Conservation (phyloP, 2,113 vertebrate genomes). For the Isurus oxyrinchus region DNA sequence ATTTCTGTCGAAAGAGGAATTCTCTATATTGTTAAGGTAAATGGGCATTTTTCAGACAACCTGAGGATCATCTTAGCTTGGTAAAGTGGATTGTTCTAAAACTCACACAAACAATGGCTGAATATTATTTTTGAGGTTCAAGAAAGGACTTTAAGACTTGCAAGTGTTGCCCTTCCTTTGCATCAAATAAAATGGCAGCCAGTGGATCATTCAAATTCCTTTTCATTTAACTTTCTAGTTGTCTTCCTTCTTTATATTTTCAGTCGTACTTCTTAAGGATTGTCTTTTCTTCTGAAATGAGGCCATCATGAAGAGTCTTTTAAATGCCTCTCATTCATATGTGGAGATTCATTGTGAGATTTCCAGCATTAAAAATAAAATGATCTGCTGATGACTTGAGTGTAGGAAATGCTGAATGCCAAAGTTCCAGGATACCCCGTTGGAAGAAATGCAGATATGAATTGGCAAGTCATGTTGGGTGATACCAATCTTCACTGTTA, state of each 20-base stretch:
- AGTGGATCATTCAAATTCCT: background rate
- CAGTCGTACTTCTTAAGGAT: background rate
- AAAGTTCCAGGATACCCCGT: background rate
- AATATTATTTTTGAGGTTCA: background rate
- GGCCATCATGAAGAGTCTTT: background rate
- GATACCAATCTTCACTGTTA: background rate
- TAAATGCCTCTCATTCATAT: no score
- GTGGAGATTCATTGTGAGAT: background rate
- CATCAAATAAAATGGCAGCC: background rate
- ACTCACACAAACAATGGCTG: background rate
- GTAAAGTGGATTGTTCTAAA: background rate
- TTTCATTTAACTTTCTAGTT: background rate
- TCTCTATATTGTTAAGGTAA: conserved; percentile 85
- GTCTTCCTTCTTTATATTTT: background rate
- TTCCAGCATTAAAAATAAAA: background rate
- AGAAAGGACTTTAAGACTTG: background rate
- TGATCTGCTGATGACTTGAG: no score
- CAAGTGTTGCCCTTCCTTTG: background rate
- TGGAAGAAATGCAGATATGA: background rate
- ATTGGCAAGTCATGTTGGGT: background rate
- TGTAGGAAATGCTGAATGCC: background rate
- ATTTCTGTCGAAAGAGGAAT: conserved; percentile 80
- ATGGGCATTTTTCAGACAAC: background rate
- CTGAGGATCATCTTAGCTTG: background rate
- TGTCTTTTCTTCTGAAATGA: background rate